A percentile compares a stretch with the other conserved stretches of the same genome.
phyloP scores from a whole-genome alignment of 2,113 vertebrate species.

The Heterocephalus glaber region DNA sequence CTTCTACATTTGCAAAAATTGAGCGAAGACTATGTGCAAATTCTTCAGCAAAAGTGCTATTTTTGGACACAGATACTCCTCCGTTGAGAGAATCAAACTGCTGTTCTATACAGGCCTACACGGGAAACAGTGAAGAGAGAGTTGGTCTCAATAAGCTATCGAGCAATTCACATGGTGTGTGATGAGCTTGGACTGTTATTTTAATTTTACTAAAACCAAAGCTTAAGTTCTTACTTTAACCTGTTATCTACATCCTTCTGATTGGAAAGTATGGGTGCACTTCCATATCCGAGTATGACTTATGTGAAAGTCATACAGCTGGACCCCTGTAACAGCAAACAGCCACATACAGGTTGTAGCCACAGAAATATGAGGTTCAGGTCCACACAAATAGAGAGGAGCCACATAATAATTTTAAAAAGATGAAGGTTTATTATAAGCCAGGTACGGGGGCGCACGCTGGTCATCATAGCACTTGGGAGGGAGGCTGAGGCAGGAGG shows the following conservation, averaged over 20 bases:
- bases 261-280: background rate
- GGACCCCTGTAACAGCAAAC: background rate
- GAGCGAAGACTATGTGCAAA: conserved; percentile 94
- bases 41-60: conserved; percentile 96
- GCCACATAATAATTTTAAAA: background rate
- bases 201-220: conserved; percentile 44
- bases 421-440: background rate
- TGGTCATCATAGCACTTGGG: too few relatives aligned
- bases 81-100: conserved; percentile 95
- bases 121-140: conserved; percentile 65
- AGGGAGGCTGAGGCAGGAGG: too few relatives aligned
- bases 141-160: background rate
- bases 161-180: background rate
- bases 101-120: conserved; percentile 96
- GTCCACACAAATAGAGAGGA: background rate
- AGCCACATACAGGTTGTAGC: background rate
- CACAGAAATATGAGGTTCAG: background rate
- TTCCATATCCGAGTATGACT: background rate
- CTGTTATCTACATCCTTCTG: background rate
- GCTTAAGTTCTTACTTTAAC: background rate
- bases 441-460: too few relatives aligned
- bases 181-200: background rate
- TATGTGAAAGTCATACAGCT: background rate
- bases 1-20: conserved; percentile 93
- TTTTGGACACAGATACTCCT: conserved; percentile 94